Percentiles rank a stretch among this genome's conserved stretches.
phyloP scores from a whole-genome alignment of 2,888 invertebrate species.

The Cataglyphis albicans region DNA sequence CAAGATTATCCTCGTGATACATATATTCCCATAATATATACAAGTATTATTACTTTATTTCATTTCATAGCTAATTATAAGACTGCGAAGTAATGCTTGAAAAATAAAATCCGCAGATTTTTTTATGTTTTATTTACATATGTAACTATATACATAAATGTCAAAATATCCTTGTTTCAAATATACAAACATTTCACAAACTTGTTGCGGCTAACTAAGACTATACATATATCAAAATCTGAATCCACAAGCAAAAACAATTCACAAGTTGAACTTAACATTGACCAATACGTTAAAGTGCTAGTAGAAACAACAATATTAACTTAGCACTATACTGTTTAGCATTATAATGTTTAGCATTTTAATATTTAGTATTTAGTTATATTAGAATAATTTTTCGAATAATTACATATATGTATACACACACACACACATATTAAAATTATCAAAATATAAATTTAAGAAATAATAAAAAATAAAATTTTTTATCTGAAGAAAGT shows the following conservation, averaged over 20 bases:
- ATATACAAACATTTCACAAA: constrained; percentile 24
- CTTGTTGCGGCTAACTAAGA: constrained; percentile 21
- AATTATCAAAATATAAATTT: not conserved
- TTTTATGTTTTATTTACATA: not conserved
- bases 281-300: not conserved
- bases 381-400: not conserved
- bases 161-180: constrained; percentile 19
- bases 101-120: constrained; percentile 5
- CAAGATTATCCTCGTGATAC: constrained; percentile 2
- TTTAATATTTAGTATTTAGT: not conserved
- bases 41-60: not conserved
- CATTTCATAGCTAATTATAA: not conserved
- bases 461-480: not conserved
- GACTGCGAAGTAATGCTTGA: not conserved
- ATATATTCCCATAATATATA: not conserved
- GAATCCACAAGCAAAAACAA: not conserved
- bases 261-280: constrained; percentile 11
- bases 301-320: not conserved
- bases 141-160: not conserved
- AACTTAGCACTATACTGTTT: not conserved
- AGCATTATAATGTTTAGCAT: not conserved
- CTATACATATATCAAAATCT: constrained; percentile 5
- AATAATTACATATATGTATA: not conserved
- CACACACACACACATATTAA: not conserved
- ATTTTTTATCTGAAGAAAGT: not conserved